These are phyloP conservation scores for Tridacna gigas DNA, from an alignment of 2,888 invertebrate genomes.

Conservation along the genomic window DNA sequence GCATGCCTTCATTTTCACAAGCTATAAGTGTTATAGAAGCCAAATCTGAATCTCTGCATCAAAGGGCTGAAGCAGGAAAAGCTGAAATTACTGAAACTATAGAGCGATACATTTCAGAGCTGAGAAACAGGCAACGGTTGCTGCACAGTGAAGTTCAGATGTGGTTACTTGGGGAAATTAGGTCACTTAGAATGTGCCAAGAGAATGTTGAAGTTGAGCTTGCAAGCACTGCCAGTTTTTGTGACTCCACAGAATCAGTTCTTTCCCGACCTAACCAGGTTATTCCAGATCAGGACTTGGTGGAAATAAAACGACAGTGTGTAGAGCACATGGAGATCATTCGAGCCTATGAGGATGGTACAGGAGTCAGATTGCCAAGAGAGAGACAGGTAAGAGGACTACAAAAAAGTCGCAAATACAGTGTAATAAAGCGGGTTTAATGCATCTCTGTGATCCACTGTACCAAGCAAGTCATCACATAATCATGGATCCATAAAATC, in stretches of 20 bases:
- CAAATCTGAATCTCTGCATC: slow-evolving; percentile 94
- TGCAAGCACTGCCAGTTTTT: slow-evolving; percentile 97
- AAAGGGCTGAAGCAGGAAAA: slow-evolving; percentile 94
- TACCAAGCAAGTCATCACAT: too few species aligned
- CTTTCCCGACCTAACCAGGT: slow-evolving; percentile 66
- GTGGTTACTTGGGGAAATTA: slow-evolving; percentile 94
- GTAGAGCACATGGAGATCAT: slow-evolving; percentile 76
- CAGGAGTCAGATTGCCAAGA: slow-evolving; percentile 95
- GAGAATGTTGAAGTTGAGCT: slow-evolving; percentile 98
- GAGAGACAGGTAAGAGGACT: slow-evolving; percentile 84
- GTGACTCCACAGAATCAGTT: slow-evolving; percentile 88
- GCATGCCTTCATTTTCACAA: slow-evolving; percentile 88
- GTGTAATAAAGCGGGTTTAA: too few species aligned
- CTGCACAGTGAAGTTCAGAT: slow-evolving; percentile 89
- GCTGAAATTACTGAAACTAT: slow-evolving; percentile 92
- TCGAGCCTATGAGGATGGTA: slow-evolving; percentile 86
- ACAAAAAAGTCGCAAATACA: too few species aligned
- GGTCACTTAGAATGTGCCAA: slow-evolving; percentile 93
- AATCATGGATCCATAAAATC: too few species aligned
- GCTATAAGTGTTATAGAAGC: slow-evolving; percentile 88
- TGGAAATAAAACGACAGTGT: slow-evolving; percentile 76
- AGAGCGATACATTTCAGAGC: slow-evolving; percentile 81
- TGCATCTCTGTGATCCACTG: too few species aligned
- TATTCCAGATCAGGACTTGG: slow-evolving; percentile 77
- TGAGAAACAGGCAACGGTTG: slow-evolving; percentile 88